Percentiles rank a stretch among this genome's conserved stretches.
Conservation (phyloP, 2,888 invertebrate species). For the Dryomyza anilis region DNA sequence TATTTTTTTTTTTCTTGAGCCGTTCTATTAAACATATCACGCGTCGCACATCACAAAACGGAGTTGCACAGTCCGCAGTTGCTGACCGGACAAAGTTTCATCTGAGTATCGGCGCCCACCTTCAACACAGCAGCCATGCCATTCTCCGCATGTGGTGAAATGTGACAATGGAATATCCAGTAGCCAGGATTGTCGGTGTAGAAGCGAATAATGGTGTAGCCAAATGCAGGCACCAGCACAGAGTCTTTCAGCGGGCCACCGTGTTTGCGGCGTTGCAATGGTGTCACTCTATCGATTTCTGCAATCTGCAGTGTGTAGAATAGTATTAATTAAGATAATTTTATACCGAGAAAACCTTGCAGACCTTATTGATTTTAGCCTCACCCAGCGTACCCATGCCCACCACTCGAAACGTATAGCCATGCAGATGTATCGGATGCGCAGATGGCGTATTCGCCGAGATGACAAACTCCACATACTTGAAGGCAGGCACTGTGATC, state of each 20-base stretch:
- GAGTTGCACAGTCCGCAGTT: conserved; percentile 54
- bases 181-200: conserved; percentile 53
- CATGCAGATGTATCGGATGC: conserved; percentile 55
- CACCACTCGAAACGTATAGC: conserved; percentile 54
- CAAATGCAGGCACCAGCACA: conserved; percentile 52
- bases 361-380: conserved; percentile 43
- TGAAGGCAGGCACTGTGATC: conserved; percentile 51
- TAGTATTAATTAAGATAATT: not conserved
- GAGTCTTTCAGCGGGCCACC: conserved; percentile 53
- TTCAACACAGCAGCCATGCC: conserved; percentile 54
- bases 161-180: conserved; percentile 57
- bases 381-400: conserved; percentile 55
- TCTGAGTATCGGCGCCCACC: conserved; percentile 51
- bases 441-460: conserved; percentile 46
- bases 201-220: conserved; percentile 54
- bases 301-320: conserved; percentile 44
- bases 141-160: conserved; percentile 52
- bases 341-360: not conserved
- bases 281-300: conserved; percentile 46
- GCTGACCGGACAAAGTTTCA: conserved; percentile 56
- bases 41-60: conserved; percentile 39
- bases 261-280: conserved; percentile 45
- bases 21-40: not conserved
- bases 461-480: conserved; percentile 50
- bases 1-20: not conserved